Evolutionary conservation across 2,113 vertebrate species (phyloP), one percentile per base, ranked within the genome.

Genomic region (Ceratotherium simum): DNA sequence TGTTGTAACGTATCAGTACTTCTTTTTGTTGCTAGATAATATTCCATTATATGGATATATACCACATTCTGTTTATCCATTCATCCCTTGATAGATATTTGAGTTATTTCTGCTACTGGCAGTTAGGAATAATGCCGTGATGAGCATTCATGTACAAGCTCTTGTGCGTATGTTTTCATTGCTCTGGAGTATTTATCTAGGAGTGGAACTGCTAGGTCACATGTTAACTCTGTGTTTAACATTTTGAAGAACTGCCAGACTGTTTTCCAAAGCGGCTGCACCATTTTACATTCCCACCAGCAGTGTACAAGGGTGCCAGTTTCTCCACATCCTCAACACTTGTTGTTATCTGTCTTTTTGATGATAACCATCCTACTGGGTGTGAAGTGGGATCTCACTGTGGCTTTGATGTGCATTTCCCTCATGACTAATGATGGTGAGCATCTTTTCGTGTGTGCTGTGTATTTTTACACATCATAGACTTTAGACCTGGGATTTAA

Each of bases 301-400:
- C 48, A 10, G 67, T 7, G 13, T 12, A 2, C 2, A 1, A 23
- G 36, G 39, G 16, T 25, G 46, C 36, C 51, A 0, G 46, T 11
- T 1, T 83, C 84, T 31, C 65, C 16, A 0, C 27, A 2, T 31
- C 21, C 14, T 46, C 25, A 27, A 0, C n/a, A 5, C 79, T 3
- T 13, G 27, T 33, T 1, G 0, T 3, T 0, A 18, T 4, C 27
- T 36, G 11, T 64, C 39, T 39, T 23, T 75, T 0, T 51, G 17
- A 7, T 5, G 39, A 2, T 0, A n/a, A 29, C 82, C 6, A 0
- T 39, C 46, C 18, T 4, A 0, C 0, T 36, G 13, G 87, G 65
- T 25, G 27, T 12, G 58, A 16, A 21, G 23, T 33, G 42, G 33
- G 6, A 23, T 29, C 27, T 84, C 33, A 1, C 5, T 21, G 36